Base-by-base conservation (phyloP, 1,140 invertebrate genomes). In the Popillia japonica region DNA sequence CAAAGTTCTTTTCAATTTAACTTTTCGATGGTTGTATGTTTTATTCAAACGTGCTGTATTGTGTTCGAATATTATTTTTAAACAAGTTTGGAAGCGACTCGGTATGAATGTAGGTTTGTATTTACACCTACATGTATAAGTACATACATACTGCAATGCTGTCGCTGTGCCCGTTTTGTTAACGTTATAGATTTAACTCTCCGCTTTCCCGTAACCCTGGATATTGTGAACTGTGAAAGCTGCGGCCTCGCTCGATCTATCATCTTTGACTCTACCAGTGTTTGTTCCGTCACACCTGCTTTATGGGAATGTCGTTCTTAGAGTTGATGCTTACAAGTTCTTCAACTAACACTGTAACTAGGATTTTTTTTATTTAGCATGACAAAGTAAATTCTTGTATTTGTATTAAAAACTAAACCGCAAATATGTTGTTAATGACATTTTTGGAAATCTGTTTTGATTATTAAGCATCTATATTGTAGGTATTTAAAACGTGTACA, bases 1-100 rank as follows among this genome's bases (percentile, higher is more conserved):
- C 59, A 64, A 64, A 44, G 42, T 44, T 64, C 59, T 23, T 64
- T 64, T 64, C 59, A 64, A 64, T 64, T 64, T 64, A 64, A 64
- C 22, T 64, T 64, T 22, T 22, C 59, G 8, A 23, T n/a, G n/a
- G n/a, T 22, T n/a, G 59, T n/a, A 23, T 64, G 59, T 22, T 64
- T 64, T 64, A 64, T 64, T 64, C n/a, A 20, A 23, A 64, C n/a
- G 3, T 64, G 9, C 20, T n/a, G 59, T 64, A 64, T 22, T 64
- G 59, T 64, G 22, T 22, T 22, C 59, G 14, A 17, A 17, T 23
- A 64, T 17, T 64, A 64, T 64, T 20, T 23, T 64, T 64, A 23
- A 64, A 64, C 22, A 64, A 64, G 22, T 64, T 17, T 22, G 8
- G 59, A 64, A 22, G 14, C 59, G 44, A 10, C 10, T 48, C 27